A percentile compares a stretch with the other conserved stretches of the same genome.
Conservation (phyloP, 2,888 invertebrate genomes). For the Drosophila fungiperda region DNA sequence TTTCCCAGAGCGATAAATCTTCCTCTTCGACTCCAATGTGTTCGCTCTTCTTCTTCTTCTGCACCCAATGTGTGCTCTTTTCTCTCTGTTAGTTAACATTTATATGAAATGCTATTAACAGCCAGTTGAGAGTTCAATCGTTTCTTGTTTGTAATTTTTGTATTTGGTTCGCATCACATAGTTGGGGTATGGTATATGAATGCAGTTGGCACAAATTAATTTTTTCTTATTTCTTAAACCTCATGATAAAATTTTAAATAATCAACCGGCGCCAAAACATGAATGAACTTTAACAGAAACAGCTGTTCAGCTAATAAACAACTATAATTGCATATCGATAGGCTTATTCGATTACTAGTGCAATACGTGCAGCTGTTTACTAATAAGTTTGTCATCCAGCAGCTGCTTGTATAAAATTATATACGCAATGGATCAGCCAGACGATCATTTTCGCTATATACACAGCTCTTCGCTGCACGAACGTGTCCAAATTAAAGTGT, state of each 20-base stretch:
- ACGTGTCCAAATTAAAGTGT: constrained; percentile 97
- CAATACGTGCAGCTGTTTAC: constrained; percentile 31
- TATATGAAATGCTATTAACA: background rate
- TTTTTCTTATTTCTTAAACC: background rate
- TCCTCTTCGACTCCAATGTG: constrained; percentile 6
- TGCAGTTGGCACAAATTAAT: background rate
- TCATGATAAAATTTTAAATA: background rate
- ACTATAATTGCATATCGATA: constrained; percentile 3
- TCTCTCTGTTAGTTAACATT: constrained; percentile 16
- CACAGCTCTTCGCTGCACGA: constrained; percentile 96
- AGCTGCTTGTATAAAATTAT: constrained; percentile 41
- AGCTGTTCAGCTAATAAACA: background rate
- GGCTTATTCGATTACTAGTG: background rate
- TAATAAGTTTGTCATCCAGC: constrained; percentile 27
- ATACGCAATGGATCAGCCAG: constrained; percentile 85
- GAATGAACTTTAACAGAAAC: background rate
- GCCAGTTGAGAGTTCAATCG: background rate
- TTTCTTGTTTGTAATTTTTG: background rate
- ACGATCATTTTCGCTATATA: constrained; percentile 93
- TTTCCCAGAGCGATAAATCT: background rate
- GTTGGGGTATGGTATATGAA: background rate
- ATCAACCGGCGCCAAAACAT: background rate
- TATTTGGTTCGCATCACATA: background rate
- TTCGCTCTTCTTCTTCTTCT: constrained; percentile 11
- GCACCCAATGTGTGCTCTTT: constrained; percentile 19